Evolutionary conservation across 2,888 invertebrate species (phyloP), one percentile per base, ranked within the genome.

Genomic region (Rhagium mordax): DNA sequence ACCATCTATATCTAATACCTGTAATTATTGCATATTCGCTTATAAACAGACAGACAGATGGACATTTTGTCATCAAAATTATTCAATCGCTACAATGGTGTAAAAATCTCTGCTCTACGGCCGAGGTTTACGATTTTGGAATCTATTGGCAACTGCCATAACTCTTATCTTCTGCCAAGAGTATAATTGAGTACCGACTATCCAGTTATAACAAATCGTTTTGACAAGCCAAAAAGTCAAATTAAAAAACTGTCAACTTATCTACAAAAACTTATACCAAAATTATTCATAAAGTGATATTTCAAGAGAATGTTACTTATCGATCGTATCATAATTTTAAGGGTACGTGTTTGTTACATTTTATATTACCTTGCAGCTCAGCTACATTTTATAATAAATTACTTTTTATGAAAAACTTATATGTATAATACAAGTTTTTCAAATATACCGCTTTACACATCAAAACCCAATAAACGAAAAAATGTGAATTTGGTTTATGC

Each of bases 241-340:
- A 41, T 15, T 16, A 62, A 62, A 24, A 62, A 15, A 21, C 0
- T 48, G 21, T 33, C 61, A 20, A n/a, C 13, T 62, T 21, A 8
- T 16, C 41, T 21, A 53, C n/a, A 48, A 49, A 21, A 64, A 41
- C 10, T 64, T 64, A 15, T 29, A 13, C 21, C 51, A 27, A 64
- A 64, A 64, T 64, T 64, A 49, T 27, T 49, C n/a, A 24, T 64
- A 51, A 24, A 16, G 49, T 49, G 16, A 49, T 64, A 49, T 27
- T 16, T 49, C 16, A 24, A 13, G 51, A 64, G n/a, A 16, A 64
- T 64, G 64, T 27, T 48, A 29, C 27, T n/a, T n/a, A n/a, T n/a
- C n/a, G n/a, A 49, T 5, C 57, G 33, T 64, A 13, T 27, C 16
- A 29, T 7, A 13, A 18, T 24, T 51, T 49, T 48, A 21, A 51